These are phyloP conservation scores for Copidosoma floridanum DNA, from an alignment of 1,140 invertebrate genomes.

Conservation along the genomic window DNA sequence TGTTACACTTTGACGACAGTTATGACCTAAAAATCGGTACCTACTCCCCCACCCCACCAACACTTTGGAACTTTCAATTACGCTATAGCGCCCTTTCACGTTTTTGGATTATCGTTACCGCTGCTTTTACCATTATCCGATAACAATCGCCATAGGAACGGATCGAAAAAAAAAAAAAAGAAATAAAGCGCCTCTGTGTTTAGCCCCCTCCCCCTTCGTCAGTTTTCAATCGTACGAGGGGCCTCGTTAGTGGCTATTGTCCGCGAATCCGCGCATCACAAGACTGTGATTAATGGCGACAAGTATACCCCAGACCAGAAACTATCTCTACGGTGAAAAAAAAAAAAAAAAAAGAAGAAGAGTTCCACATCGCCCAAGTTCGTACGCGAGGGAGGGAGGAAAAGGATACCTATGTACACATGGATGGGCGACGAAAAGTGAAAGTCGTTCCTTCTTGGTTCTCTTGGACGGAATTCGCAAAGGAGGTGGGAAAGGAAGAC, in stretches of 20 bases:
- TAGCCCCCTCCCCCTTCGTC: no score
- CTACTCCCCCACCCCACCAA: constrained; percentile 12
- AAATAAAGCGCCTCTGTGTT: no score
- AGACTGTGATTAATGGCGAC: no score
- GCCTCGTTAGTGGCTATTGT: no score
- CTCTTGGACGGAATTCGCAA: background rate
- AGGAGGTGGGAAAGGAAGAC: background rate
- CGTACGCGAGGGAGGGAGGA: background rate
- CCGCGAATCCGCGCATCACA: no score
- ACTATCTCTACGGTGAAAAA: background rate
- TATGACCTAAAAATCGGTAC: constrained; percentile 25
- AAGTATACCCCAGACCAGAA: no score
- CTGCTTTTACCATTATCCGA: background rate
- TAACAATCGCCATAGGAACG: constrained; percentile 11
- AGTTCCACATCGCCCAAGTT: no score
- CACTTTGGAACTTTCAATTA: constrained; percentile 20
- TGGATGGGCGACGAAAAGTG: constrained; percentile 22
- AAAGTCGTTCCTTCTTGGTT: constrained; percentile 9
- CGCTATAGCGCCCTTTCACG: background rate
- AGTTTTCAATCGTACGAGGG: no score
- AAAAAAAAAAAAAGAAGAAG: background rate
- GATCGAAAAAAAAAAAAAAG: no score
- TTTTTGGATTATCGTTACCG: no score
- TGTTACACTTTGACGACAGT: constrained; percentile 12
- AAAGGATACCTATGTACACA: background rate